Percentiles rank a stretch among this genome's conserved stretches.
Conservation (phyloP, 2,888 invertebrate genomes). For the Lathronympha strigana region DNA sequence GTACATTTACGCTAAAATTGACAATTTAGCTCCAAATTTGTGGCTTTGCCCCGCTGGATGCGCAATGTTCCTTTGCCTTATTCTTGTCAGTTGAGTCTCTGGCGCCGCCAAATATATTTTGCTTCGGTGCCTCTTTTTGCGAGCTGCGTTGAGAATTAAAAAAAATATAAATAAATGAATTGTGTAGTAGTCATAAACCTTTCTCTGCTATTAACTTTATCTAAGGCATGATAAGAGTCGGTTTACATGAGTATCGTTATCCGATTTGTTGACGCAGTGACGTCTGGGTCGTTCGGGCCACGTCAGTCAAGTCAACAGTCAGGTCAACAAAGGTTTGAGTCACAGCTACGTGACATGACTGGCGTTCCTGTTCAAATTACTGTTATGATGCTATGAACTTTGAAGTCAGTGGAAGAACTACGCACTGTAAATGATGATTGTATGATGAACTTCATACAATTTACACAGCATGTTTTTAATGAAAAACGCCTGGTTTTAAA, state of each 20-base stretch:
- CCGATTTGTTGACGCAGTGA: conserved; percentile 11
- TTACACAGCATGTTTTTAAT: not conserved
- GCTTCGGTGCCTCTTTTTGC: conserved; percentile 60
- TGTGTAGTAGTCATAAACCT: not conserved
- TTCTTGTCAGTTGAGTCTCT: conserved; percentile 47
- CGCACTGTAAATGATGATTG: not conserved
- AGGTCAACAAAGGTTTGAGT: conserved; percentile 36
- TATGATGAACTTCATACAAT: not conserved
- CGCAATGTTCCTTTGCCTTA: conserved; percentile 59
- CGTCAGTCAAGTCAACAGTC: conserved; percentile 22
- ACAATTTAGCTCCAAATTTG: conserved; percentile 63
- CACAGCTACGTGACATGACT: conserved; percentile 24
- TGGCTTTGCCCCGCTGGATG: conserved; percentile 64
- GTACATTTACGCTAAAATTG: conserved; percentile 24
- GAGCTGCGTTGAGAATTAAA: conserved; percentile 58
- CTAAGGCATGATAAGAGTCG: not conserved
- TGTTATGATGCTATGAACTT: conserved; percentile 19
- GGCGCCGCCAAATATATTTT: conserved; percentile 58
- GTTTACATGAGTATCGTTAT: not conserved
- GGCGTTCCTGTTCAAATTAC: conserved; percentile 11
- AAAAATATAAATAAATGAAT: conserved; percentile 3
- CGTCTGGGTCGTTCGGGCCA: conserved; percentile 29
- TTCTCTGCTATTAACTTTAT: not conserved
- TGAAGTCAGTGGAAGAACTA: not conserved
- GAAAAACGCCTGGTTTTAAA: not conserved